Percentiles rank a stretch among this genome's conserved stretches.
These are phyloP conservation scores for Hyphantria cunea DNA, from an alignment of 1,140 invertebrate genomes.

Conservation along the genomic window DNA sequence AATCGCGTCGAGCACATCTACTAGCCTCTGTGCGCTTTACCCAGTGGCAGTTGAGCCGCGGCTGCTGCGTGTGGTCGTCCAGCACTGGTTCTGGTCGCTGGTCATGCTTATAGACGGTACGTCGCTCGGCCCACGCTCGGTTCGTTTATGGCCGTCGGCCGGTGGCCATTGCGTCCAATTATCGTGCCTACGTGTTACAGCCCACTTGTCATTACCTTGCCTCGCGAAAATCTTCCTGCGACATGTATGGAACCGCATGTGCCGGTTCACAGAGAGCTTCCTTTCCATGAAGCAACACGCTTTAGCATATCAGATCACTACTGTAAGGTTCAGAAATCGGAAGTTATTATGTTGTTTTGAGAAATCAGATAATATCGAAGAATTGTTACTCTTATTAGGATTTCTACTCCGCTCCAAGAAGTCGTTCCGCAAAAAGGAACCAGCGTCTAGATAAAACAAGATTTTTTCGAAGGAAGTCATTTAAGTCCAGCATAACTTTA, in stretches of 20 bases:
- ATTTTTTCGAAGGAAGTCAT: no score
- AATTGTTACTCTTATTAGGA: no score
- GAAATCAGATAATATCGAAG: no score
- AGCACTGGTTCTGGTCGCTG: constrained; percentile 40
- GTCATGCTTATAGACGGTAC: constrained; percentile 61
- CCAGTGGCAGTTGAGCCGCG: constrained; percentile 36
- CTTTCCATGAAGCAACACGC: constrained; percentile 10
- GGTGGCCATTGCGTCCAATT: constrained; percentile 73
- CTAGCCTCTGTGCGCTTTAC: constrained; percentile 40
- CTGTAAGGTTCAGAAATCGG: no score
- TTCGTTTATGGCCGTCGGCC: constrained; percentile 65
- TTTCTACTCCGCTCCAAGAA: no score
- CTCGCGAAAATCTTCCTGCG: constrained; percentile 67
- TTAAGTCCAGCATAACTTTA: no score
- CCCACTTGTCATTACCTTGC: constrained; percentile 73
- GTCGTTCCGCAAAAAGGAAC: no score
- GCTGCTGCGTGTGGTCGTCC: constrained; percentile 8
- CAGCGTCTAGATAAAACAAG: no score
- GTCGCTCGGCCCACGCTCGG: constrained; percentile 66
- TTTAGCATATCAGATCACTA: no score
- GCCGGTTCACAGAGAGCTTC: constrained; percentile 19
- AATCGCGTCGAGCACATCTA: constrained; percentile 50
- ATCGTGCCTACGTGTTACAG: constrained; percentile 70
- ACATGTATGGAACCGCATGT: constrained; percentile 38
- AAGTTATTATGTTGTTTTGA: no score